Percentiles rank a stretch among this genome's conserved stretches.
phyloP scores from a whole-genome alignment of 2,113 vertebrate species.

The Rhynchomys soricoides region DNA sequence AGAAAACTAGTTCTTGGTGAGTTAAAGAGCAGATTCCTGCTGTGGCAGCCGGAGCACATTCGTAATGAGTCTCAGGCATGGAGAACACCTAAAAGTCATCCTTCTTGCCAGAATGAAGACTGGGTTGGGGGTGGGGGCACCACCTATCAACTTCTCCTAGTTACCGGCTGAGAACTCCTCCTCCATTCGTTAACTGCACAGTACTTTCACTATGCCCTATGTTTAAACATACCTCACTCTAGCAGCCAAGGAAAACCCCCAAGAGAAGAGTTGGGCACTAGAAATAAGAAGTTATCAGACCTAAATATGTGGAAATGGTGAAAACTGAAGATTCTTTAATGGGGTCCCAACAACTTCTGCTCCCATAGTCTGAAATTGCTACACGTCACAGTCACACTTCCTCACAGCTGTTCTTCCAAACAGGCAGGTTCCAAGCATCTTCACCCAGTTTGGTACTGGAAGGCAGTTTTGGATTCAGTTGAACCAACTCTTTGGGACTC shows the following conservation, averaged over 20 bases:
- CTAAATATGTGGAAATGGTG: neutral
- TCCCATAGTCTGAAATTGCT: neutral
- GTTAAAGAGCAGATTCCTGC: neutral
- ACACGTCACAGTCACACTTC: neutral
- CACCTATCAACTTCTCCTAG: neutral
- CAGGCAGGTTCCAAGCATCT: neutral
- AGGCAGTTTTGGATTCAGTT: neutral
- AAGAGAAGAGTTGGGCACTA: neutral
- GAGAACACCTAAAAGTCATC: neutral
- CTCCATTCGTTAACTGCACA: neutral
- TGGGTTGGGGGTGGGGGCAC: neutral
- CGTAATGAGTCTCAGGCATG: neutral
- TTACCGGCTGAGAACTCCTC: neutral
- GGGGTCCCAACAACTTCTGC: neutral
- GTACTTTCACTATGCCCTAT: neutral
- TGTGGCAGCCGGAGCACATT: neutral
- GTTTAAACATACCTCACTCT: constrained; percentile 1
- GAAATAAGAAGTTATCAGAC: neutral
- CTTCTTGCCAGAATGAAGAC: neutral
- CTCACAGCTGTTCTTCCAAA: neutral
- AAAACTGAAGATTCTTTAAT: neutral
- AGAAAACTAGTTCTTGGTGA: neutral
- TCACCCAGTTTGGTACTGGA: neutral
- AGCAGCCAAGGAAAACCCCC: constrained; percentile 21
- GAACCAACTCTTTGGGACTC: neutral